A percentile compares a stretch with the other conserved stretches of the same genome.
Conservation (phyloP, 1,140 invertebrate genomes). For the Geopemphigus sp. region DNA sequence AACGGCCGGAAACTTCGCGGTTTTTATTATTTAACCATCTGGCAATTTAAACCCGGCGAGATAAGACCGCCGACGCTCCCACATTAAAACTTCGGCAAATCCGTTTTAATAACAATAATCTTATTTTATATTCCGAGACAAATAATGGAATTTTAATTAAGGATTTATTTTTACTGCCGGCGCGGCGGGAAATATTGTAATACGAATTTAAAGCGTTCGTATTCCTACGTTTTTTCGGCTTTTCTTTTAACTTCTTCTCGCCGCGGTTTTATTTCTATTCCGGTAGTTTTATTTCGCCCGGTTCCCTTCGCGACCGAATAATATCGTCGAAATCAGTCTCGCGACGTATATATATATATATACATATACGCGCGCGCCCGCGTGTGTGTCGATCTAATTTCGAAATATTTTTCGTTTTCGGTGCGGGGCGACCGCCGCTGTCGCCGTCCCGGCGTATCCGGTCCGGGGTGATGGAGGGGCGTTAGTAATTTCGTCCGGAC, state of each 20-base stretch:
- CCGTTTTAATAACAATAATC: constrained; percentile 50
- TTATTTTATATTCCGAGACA: constrained; percentile 49
- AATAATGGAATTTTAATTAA: constrained; percentile 50
- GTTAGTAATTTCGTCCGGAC: too few species aligned
- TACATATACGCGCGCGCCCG: neutral
- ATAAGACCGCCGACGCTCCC: constrained; percentile 30
- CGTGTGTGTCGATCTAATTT: too few species aligned
- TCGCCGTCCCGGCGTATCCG: too few species aligned
- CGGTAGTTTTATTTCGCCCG: too few species aligned
- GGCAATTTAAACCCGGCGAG: constrained; percentile 42
- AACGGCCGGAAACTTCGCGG: constrained; percentile 28
- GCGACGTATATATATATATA: neutral
- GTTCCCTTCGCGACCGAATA: too few species aligned
- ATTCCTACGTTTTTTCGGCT: too few species aligned
- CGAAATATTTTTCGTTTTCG: too few species aligned
- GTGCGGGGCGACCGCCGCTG: too few species aligned
- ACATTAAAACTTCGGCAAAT: constrained; percentile 49
- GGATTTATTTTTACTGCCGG: constrained; percentile 39
- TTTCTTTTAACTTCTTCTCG: too few species aligned
- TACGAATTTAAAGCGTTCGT: neutral
- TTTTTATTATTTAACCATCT: constrained; percentile 49
- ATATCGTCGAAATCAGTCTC: too few species aligned
- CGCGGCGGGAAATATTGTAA: constrained; percentile 18
- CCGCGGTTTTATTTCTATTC: too few species aligned
- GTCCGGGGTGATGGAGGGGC: too few species aligned